Base-by-base conservation (phyloP, 2,113 vertebrate genomes). In the Semicossyphus pulcher region DNA sequence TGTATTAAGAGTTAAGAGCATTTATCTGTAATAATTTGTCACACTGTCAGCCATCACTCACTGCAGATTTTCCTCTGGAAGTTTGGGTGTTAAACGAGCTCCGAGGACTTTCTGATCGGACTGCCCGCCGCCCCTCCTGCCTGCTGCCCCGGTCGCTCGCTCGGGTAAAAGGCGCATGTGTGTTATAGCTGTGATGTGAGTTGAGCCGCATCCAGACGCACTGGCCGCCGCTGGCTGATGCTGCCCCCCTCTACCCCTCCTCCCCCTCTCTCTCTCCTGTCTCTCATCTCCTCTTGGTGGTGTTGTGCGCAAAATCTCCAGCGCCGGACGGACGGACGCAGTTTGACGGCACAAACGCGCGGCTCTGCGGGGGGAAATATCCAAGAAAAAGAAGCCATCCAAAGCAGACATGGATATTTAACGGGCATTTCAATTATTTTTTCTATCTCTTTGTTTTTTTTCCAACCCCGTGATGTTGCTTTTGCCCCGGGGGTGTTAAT, bases 281-380 rank as follows among this genome's bases (percentile, higher is more conserved):
- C 60, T 57, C 59, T 23, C 48, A 18, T 28, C 60, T 64, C 74
- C 45, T 77, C 80, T 61, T 39, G 28, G 18, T 56, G 78, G 29
- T 95, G 94, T 72, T 87, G 89, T 95, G 96, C 95, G 94, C 93
- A 93, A 86, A 93, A 51, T 68, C 78, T 88, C 93, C 34, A 92
- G 93, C 78, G 92, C 93, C 92, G 95, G 95, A 96, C 95, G 73
- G 87, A 87, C 95, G 87, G 85, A 89, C 78, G 81, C 87, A 88
- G 85, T 86, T 86, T 82, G 76, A 83, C 86, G 66, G 83, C 20
- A 65, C 80, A 77, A 83, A 60, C 63, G 77, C 81, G 81, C 94
- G 95, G 94, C 95, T 94, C 95, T 96, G 96, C 95, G 93, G 85
- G 95, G 90, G 68, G 90, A 94, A 34, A 7, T 81, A 47, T 58